These are phyloP conservation scores for Bubalus kerabau DNA, from an alignment of 2,113 vertebrate genomes.

Conservation along the genomic window DNA sequence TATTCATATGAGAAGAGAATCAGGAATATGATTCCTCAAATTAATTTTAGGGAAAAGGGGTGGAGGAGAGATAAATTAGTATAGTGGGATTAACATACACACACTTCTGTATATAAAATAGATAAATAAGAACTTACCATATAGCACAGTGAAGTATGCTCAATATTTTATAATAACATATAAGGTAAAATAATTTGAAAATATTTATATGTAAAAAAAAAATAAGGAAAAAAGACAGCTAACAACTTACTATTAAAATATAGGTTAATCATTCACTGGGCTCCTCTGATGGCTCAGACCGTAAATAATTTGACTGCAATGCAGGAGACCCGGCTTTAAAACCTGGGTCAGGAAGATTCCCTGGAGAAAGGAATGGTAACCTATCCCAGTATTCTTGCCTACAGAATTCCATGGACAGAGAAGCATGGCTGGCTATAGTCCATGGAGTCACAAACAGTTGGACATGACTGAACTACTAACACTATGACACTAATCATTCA, in stretches of 20 bases:
- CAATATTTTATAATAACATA: background rate
- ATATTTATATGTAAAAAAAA: background rate
- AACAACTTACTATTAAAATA: background rate
- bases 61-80: background rate
- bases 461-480: background rate
- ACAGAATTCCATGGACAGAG: background rate
- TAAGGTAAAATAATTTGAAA: background rate
- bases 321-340: background rate
- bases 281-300: background rate
- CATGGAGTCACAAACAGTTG: background rate
- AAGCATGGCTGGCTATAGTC: background rate
- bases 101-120: background rate
- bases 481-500: background rate
- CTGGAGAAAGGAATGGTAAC: background rate
- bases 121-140: background rate
- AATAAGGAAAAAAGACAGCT: background rate
- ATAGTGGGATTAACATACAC: background rate
- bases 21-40: background rate
- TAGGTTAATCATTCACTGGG: background rate
- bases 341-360: background rate
- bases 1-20: background rate
- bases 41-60: background rate
- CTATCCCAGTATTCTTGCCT: background rate
- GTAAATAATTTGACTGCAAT: background rate
- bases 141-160: background rate